Conservation (phyloP, 2,888 invertebrate species). For the Sylvicola cinctus region DNA sequence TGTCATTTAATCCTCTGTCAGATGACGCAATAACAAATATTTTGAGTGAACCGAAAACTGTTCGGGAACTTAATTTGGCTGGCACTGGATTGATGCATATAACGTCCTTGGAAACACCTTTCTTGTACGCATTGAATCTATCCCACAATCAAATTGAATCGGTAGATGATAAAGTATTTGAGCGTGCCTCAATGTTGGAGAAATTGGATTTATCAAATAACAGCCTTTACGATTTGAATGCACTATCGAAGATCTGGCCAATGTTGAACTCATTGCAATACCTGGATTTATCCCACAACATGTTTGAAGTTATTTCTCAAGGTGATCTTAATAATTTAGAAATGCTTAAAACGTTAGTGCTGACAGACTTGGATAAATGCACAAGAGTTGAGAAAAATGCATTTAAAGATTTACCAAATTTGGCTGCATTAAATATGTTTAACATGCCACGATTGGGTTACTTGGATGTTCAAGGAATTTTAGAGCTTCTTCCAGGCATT, state of each 20-base stretch:
- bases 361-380: conserved; percentile 45
- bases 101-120: conserved; percentile 62
- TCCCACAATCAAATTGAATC: conserved; percentile 51
- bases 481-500: conserved; percentile 51
- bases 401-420: conserved; percentile 48
- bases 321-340: conserved; percentile 54
- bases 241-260: conserved; percentile 44
- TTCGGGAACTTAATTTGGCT: conserved; percentile 59
- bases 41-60: conserved; percentile 73
- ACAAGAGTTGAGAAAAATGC: conserved; percentile 64
- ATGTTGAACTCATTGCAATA: conserved; percentile 46
- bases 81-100: conserved; percentile 51
- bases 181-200: conserved; percentile 59
- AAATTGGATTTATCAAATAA: conserved; percentile 59
- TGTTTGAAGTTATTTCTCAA: conserved; percentile 53
- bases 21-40: conserved; percentile 52
- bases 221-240: conserved; percentile 34
- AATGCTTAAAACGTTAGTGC: conserved; percentile 39
- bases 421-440: conserved; percentile 47
- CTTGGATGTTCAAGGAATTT: conserved; percentile 64
- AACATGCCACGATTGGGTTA: conserved; percentile 64
- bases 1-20: conserved; percentile 67
- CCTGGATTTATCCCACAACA: conserved; percentile 67
- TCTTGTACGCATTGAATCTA: conserved; percentile 55
- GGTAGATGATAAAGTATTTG: conserved; percentile 46